Evolutionary conservation across 2,888 invertebrate species (phyloP).

Genomic region (Andricus quercusramuli): DNA sequence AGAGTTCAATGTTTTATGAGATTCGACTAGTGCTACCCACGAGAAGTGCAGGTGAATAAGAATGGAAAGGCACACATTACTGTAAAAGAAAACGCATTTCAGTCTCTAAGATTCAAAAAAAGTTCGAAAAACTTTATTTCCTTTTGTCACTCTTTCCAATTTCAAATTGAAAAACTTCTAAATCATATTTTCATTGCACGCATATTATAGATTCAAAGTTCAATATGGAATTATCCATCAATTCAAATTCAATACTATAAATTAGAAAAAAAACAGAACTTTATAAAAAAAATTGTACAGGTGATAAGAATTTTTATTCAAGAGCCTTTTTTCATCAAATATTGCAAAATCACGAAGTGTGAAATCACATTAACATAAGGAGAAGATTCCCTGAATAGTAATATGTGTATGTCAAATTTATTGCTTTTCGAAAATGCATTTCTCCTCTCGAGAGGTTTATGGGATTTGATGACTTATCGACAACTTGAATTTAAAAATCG

Average conservation of each 20-base stretch:
- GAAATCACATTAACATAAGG: not conserved
- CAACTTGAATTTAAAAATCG: slow-evolving; percentile 11
- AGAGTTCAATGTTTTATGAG: not conserved
- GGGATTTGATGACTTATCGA: slow-evolving; percentile 16
- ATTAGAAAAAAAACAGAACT: not conserved
- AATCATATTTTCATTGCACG: not conserved
- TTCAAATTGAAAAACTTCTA: no score
- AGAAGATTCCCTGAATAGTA: not conserved
- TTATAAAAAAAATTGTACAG: not conserved
- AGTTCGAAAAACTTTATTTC: no score
- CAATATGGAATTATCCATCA: no score
- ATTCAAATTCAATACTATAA: no score
- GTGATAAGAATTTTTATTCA: no score
- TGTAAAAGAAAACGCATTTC: not conserved
- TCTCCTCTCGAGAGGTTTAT: not conserved
- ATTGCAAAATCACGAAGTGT: not conserved
- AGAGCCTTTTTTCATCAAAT: not conserved
- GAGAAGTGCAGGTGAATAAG: not conserved
- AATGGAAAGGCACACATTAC: not conserved
- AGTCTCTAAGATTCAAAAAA: not conserved
- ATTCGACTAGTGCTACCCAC: not conserved
- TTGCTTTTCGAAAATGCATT: not conserved
- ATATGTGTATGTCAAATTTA: no score
- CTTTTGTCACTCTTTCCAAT: no score
- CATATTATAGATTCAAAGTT: not conserved